Conservation (phyloP, 2,113 vertebrate species). For the Falcunculus frontatus region DNA sequence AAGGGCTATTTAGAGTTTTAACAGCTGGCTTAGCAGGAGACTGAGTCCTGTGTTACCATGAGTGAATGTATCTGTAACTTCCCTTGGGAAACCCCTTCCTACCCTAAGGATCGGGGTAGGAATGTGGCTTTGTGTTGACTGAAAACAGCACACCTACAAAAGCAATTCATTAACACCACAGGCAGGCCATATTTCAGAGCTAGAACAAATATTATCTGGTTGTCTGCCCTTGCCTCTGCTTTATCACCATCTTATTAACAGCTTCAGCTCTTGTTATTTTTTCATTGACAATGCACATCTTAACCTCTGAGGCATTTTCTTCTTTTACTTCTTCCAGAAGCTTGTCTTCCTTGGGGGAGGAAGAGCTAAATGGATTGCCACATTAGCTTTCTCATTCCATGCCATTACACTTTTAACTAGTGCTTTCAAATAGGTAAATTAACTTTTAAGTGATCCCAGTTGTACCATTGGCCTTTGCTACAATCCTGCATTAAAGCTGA, state of each 20-base stretch:
- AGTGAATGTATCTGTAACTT: not conserved
- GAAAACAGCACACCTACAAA: not conserved
- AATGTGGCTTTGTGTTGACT: not conserved
- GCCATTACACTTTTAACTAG: not conserved
- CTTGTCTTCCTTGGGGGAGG: not conserved
- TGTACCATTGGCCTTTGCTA: not conserved
- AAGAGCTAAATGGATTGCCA: not conserved
- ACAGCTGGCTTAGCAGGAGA: not conserved
- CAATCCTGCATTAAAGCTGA: not conserved
- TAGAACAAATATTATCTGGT: not conserved
- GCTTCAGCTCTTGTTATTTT: not conserved
- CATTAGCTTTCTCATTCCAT: not conserved
- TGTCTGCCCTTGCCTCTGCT: not conserved
- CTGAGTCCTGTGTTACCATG: not conserved
- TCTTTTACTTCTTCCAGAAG: not conserved
- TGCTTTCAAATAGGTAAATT: conserved; percentile 1
- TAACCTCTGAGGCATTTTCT: not conserved
- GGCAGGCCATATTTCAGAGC: not conserved
- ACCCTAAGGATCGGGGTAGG: rapidly evolving
- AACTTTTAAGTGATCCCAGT: conserved; percentile 18
- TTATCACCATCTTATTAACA: not conserved
- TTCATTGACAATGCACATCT: not conserved
- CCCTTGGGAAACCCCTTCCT: not conserved
- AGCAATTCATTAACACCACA: not conserved
- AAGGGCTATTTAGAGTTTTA: conserved; percentile 1